Evolutionary conservation across 2,113 vertebrate species (phyloP), one percentile per base, ranked within the genome.

Genomic region (Otus sunia): DNA sequence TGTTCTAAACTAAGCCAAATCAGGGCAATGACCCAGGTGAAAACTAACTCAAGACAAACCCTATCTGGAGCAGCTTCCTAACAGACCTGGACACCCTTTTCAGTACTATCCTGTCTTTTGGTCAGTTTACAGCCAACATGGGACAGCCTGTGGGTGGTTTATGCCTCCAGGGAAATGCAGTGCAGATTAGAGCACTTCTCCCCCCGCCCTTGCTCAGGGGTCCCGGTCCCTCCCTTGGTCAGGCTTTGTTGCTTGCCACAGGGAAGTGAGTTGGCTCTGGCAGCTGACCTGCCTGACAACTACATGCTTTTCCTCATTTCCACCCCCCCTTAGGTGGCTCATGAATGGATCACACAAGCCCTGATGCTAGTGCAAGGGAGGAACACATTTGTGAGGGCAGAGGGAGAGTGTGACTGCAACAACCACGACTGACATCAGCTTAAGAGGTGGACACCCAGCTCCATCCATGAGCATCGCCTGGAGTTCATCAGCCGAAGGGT

Each of bases 311-410:
- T 86, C 17, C 36, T 21, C 77, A 13, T 62, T 90, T 81, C 9
- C 30, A 36, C 11, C 5, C 14, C 18, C 18, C 3, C 11, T 68
- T 56, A 13, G 7, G 17, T 84, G 58, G 17, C 20, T 84, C 43
- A 72, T 0, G 0, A 83, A 83, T 2, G 2, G 29, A 84, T 43
- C 11, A 19, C 34, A 69, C 15, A 64, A 73, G 45, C 66, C 36
- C 4, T 49, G 12, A 39, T 77, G 26, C 29, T 60, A 2, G 2
- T 11, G 8, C 47, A 34, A 62, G 34, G 59, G 21, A 89, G 16
- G 15, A 80, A 58, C 9, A 45, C 7, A 25, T 69, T 69, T 50
- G 6, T 60, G 26, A 87, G 14, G 34, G 30, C 36, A 85, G 37
- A 89, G 12, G 11, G 32, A 68, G 39, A 62, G 3, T 11, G 12